Conservation (phyloP, 1,140 invertebrate genomes). For the Formica selysi region DNA sequence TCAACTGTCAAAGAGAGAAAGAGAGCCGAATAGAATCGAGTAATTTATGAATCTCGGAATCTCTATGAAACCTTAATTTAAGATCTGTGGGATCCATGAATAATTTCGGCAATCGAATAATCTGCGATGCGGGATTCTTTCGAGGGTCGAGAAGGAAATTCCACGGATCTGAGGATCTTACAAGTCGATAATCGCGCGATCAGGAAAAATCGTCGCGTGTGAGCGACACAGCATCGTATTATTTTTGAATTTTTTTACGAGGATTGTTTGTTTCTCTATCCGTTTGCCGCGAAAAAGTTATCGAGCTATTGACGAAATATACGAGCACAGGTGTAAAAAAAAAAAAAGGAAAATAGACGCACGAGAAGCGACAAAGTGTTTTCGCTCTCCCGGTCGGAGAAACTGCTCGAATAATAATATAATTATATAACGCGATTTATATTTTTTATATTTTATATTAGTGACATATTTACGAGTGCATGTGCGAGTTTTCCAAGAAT, state of each 20-base stretch:
- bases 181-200: neutral
- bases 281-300: neutral
- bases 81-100: neutral
- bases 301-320: slow-evolving; percentile 25
- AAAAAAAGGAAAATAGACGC: neutral
- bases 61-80: neutral
- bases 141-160: neutral
- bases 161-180: neutral
- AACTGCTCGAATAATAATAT: no score
- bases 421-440: no score
- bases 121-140: neutral
- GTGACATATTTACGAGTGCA: neutral
- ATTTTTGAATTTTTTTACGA: slow-evolving; percentile 65
- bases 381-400: no score
- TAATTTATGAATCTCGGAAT: slow-evolving; percentile 18
- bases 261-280: slow-evolving; percentile 29
- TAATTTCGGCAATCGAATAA: neutral
- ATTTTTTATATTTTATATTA: no score
- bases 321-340: neutral
- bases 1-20: neutral
- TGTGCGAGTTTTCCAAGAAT: neutral
- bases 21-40: neutral
- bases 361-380: neutral
- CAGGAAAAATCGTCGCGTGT: slow-evolving; percentile 2
- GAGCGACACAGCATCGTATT: slow-evolving; percentile 7